Evolutionary conservation across 1,140 invertebrate genomes (phyloP), one percentile per base, ranked within the genome.

Genomic region (Oryctes rhinoceros): DNA sequence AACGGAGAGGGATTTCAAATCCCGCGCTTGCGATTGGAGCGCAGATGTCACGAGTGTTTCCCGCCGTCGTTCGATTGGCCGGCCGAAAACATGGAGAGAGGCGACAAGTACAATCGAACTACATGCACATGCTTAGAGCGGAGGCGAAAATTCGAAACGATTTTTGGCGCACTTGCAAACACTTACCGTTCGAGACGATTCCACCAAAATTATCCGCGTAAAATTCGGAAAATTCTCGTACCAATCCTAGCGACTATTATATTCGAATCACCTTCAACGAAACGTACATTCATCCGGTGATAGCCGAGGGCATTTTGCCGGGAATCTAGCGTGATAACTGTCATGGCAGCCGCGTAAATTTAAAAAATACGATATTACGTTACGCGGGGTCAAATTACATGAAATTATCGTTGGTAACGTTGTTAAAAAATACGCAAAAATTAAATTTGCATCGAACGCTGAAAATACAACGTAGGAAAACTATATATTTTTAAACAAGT

Each of bases 1-100:
- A 83, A 84, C 84, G 83, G 84, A 87, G 85, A 86, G 84, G 85
- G 85, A 86, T 86, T 87, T 87, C 86, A 87, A 87, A 87, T 86
- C 83, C 81, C 80, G 53, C 76, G 80, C 78, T 81, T 48, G 5
- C 76, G 30, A 86, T 87, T 87, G 86, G 87, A 65, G 11, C 39
- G 44, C 79, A 30, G 30, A 76, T 79, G 83, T 86, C 85, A 86
- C 86, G 86, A 83, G 84, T 78, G 80, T 82, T 85, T 85, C 84
- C 84, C 84, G 85, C 84, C 81, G 78, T 44, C 65, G 4, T 59
- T 13, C 75, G 49, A 87, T 87, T 87, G 87, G 87, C 18, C 76
- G 79, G 24, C 48, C 6, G 18, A 74, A 74, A 77, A 83, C 81
- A 78, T 78, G 81, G 48, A 78, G 76, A 67, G 79, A 78, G 77